phyloP scores from a whole-genome alignment of 2,888 invertebrate genomes.

The Oscheius sp. region DNA sequence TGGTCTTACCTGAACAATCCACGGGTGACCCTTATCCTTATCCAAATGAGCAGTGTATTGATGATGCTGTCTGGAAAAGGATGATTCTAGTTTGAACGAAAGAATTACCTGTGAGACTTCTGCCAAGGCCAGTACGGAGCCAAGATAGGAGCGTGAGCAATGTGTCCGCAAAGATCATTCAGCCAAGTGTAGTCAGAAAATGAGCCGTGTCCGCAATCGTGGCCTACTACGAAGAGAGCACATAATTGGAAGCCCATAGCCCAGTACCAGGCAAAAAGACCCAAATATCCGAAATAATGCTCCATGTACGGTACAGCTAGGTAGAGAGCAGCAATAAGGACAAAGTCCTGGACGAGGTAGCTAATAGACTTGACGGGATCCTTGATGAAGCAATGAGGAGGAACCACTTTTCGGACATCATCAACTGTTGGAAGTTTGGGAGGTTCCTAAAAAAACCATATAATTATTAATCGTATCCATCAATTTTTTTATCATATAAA shows the following conservation, averaged over 20 bases:
- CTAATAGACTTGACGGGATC: conserved; percentile 54
- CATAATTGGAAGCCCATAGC: conserved; percentile 58
- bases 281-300: conserved; percentile 55
- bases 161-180: conserved; percentile 61
- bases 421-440: conserved; percentile 61
- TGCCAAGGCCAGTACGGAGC: conserved; percentile 66
- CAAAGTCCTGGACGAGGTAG: conserved; percentile 60
- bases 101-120: conserved; percentile 61
- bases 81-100: conserved; percentile 12
- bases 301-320: conserved; percentile 57
- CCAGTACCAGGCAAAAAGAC: conserved; percentile 63
- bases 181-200: conserved; percentile 60
- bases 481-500: too few relatives aligned
- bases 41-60: conserved; percentile 64
- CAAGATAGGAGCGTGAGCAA: conserved; percentile 62
- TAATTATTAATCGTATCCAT: too few relatives aligned
- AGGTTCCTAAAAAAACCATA: conserved; percentile 6
- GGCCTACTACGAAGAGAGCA: conserved; percentile 61
- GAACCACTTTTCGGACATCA: conserved; percentile 62
- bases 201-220: conserved; percentile 62
- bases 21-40: conserved; percentile 62
- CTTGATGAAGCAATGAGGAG: conserved; percentile 67
- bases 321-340: conserved; percentile 57
- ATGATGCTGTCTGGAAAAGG: conserved; percentile 13
- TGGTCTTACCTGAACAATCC: too few relatives aligned